Evolutionary conservation across 2,888 invertebrate genomes (phyloP), one percentile per base, ranked within the genome.

Genomic region (Epinotia nisella): DNA sequence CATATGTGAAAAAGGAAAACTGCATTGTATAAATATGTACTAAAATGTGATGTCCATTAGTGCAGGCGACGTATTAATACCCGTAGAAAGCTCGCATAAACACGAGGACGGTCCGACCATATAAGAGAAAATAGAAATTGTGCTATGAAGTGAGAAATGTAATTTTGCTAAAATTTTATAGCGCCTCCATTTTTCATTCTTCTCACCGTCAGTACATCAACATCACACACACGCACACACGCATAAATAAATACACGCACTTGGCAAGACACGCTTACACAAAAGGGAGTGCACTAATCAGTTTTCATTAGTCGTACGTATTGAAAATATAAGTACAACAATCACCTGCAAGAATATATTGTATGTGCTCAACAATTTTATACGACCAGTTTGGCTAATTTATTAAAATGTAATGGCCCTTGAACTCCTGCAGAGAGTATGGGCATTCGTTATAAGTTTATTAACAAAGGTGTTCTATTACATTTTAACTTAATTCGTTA

Each of bases 11-110:
- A 56, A 56, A 66, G 41, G 15, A 64, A 19, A 55, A 66, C 3
- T 39, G 66, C 29, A n/a, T 21, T 41, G 55, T 55, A 66, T 66
- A 66, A 66, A 66, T 66, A 62, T 49, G 62, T 49, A 66, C 39
- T 66, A 66, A 21, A 21, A 41, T 66, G 66, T 21, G 39, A 7
- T 21, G 21, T 56, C 56, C 66, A 66, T 66, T 66, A 56, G 66
- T 56, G 66, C 55, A 66, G 65, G 21, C 55, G 66, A 41, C 55
- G 41, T 66, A 66, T 39, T 65, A 55, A 64, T 35, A 39, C 53
- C 39, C 59, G 39, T 5, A 19, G 9, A 15, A 59, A 39, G 29
- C 59, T 39, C 59, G 59, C 17, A 10, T 59, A 9, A 58, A 56
- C 49, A 29, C 24, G 29, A 41, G 24, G 21, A 11, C 24, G 21